Conservation (phyloP, 2,888 invertebrate species). For the Rapana venosa region DNA sequence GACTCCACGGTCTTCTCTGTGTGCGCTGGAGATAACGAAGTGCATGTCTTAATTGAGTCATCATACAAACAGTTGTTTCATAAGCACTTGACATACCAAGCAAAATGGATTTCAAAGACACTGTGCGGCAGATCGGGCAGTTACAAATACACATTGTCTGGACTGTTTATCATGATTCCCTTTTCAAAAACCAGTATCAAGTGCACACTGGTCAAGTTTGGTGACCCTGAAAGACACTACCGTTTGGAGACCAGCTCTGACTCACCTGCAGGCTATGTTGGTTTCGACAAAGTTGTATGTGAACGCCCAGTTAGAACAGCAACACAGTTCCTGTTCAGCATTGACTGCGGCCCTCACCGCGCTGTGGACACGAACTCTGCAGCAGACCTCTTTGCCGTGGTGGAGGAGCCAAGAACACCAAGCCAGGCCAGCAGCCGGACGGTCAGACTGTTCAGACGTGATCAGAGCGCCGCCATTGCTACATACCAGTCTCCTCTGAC, state of each 20-base stretch:
- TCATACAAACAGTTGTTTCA: not conserved
- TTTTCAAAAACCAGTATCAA: too few species aligned
- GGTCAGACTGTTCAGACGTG: not conserved
- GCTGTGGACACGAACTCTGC: not conserved
- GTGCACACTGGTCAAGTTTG: not conserved
- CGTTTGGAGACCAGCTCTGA: not conserved
- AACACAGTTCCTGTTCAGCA: not conserved
- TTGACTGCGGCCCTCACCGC: not conserved
- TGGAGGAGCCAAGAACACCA: not conserved
- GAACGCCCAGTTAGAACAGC: not conserved
- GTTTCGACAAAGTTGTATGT: not conserved
- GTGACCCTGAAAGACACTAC: not conserved
- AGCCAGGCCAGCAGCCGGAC: not conserved
- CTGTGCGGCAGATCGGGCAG: too few species aligned
- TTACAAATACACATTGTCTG: too few species aligned
- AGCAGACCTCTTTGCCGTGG: not conserved
- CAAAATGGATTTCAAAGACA: too few species aligned
- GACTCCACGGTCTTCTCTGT: not conserved
- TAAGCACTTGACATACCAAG: too few species aligned
- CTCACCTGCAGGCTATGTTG: not conserved
- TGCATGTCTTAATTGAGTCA: not conserved
- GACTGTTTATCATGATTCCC: too few species aligned
- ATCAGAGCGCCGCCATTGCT: not conserved
- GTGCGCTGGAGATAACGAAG: too few species aligned
- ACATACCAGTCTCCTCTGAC: not conserved